Evolutionary conservation across 1,140 invertebrate species (phyloP).

Genomic region (Brachionus angularis): DNA sequence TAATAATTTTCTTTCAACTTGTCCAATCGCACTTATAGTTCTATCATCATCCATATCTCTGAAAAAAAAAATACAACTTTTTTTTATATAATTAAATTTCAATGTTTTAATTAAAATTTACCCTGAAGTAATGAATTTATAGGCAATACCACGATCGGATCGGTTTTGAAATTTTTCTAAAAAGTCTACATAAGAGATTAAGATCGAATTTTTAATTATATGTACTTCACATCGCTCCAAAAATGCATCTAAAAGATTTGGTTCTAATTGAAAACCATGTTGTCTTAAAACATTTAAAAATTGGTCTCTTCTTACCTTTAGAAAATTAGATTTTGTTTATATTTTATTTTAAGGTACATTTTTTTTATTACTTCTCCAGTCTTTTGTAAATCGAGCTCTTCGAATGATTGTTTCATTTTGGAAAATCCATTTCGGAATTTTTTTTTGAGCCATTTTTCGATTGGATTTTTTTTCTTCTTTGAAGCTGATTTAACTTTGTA

Average conservation of each 20-base stretch:
- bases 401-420: constrained; percentile 53
- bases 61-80: constrained; percentile 45
- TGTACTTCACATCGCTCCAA: constrained; percentile 52
- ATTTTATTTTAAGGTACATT: neutral
- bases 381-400: constrained; percentile 51
- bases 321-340: constrained; percentile 2
- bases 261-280: constrained; percentile 54
- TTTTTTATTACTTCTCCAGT: constrained; percentile 50
- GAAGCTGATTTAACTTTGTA: constrained; percentile 16
- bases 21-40: constrained; percentile 15
- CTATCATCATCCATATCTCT: constrained; percentile 21
- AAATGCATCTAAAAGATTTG: constrained; percentile 53
- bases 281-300: constrained; percentile 48
- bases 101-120: neutral
- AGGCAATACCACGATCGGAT: constrained; percentile 54
- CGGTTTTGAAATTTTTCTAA: constrained; percentile 56
- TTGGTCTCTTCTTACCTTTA: constrained; percentile 41
- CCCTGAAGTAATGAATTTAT: constrained; percentile 51
- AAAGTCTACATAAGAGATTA: constrained; percentile 52
- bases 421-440: constrained; percentile 57
- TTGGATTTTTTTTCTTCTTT: constrained; percentile 29
- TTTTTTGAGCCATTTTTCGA: constrained; percentile 57
- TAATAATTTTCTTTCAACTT: constrained; percentile 52
- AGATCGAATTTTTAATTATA: constrained; percentile 49
- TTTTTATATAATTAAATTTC: constrained; percentile 45